These are phyloP conservation scores for Sebastes variabilis DNA, from an alignment of 2,797 vertebrate species.

Conservation along the genomic window DNA sequence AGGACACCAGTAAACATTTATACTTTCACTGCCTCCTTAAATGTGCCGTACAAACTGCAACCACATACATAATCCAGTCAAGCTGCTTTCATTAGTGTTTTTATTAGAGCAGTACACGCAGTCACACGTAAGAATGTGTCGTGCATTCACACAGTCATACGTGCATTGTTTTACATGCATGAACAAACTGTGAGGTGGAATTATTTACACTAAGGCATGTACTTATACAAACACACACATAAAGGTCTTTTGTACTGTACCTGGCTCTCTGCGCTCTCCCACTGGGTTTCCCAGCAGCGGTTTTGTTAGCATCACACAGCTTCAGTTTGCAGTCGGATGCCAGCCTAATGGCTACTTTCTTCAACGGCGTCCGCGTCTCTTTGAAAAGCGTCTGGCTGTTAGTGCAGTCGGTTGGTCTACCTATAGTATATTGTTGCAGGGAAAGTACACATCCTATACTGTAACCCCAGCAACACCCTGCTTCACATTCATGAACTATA, in stretches of 20 bases:
- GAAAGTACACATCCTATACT: background rate
- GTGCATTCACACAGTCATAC: background rate
- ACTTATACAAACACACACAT: background rate
- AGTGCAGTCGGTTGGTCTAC: background rate
- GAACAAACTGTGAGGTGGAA: background rate
- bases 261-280: background rate
- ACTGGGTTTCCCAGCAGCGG: background rate
- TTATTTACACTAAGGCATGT: background rate
- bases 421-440: background rate
- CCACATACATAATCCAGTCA: background rate
- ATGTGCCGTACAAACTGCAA: no score
- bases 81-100: slow-evolving; percentile 5
- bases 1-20: slow-evolving; percentile 1
- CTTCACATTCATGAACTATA: background rate
- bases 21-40: background rate
- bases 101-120: background rate
- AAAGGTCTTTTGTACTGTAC: background rate
- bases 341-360: background rate
- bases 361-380: background rate
- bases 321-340: no score
- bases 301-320: background rate
- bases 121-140: background rate
- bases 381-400: background rate
- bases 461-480: background rate
- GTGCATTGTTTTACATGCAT: background rate